A percentile compares a stretch with the other conserved stretches of the same genome.
Conservation (phyloP, 2,888 invertebrate species). For the Ormia ochracea region DNA sequence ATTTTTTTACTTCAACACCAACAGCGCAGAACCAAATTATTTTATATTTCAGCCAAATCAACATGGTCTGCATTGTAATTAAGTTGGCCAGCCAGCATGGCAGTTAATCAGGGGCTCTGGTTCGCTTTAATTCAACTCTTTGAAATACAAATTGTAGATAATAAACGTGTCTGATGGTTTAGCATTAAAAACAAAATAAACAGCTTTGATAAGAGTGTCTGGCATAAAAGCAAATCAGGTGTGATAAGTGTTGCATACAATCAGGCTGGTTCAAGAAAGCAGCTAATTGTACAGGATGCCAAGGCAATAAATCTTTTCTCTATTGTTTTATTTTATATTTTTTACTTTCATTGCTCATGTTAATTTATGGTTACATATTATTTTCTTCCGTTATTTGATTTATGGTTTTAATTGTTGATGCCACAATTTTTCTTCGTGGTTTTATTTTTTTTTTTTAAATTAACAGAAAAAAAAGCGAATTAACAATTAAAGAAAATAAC, state of each 20-base stretch:
- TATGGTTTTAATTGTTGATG: too few relatives aligned
- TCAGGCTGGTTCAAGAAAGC: not conserved
- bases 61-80: conserved; percentile 69
- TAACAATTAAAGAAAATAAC: too few relatives aligned
- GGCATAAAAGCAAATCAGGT: not conserved
- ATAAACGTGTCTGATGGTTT: conserved; percentile 2
- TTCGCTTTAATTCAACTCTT: not conserved
- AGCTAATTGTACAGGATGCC: conserved; percentile 1
- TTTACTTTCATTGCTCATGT: not conserved
- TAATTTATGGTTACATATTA: too few relatives aligned
- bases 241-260: conserved; percentile 2
- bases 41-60: conserved; percentile 59
- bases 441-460: too few relatives aligned
- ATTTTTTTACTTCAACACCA: conserved; percentile 60
- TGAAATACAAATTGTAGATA: not conserved
- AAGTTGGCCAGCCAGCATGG: conserved; percentile 57
- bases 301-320: conserved; percentile 30
- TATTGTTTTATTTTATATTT: not conserved
- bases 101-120: conserved; percentile 29
- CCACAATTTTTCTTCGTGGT: too few relatives aligned
- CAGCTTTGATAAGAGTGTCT: not conserved
- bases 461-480: too few relatives aligned
- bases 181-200: not conserved
- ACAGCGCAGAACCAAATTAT: conserved; percentile 65
- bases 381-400: too few relatives aligned